Percentiles rank a stretch among this genome's conserved stretches.
phyloP scores from a whole-genome alignment of 2,797 vertebrate species.

The Pseudochromis fuscus region DNA sequence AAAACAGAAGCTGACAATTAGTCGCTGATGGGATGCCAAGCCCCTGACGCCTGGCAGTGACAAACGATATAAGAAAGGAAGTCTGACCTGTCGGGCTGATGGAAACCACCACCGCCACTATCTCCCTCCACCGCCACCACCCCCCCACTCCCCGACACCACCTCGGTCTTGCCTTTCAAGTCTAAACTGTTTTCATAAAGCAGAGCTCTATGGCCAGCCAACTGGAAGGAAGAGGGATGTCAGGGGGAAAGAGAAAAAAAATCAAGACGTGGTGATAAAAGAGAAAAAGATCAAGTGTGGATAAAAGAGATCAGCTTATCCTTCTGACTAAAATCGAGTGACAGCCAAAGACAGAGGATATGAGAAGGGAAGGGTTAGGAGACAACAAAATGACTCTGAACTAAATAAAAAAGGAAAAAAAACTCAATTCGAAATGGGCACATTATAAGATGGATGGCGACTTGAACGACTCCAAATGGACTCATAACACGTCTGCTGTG shows the following conservation, averaged over 20 bases:
- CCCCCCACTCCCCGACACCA: background rate
- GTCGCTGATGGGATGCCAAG: constrained; percentile 48
- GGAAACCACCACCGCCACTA: background rate
- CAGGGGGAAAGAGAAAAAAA: constrained; percentile 24
- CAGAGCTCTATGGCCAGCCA: constrained; percentile 60
- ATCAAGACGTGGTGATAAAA: constrained; percentile 74
- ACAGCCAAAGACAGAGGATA: constrained; percentile 72
- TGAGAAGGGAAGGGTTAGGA: constrained; percentile 55
- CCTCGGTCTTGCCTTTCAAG: constrained; percentile 67
- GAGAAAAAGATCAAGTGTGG: constrained; percentile 81
- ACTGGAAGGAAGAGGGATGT: constrained; percentile 71
- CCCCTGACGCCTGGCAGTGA: constrained; percentile 46
- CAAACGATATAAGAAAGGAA: constrained; percentile 48
- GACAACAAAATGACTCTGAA: constrained; percentile 69
- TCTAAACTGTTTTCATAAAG: constrained; percentile 77
- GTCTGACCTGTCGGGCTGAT: constrained; percentile 45
- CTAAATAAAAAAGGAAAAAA: constrained; percentile 32
- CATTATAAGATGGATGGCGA: constrained; percentile 61
- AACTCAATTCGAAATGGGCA: constrained; percentile 38
- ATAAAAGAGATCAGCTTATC: constrained; percentile 81
- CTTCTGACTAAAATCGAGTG: constrained; percentile 72
- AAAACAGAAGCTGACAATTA: constrained; percentile 65
- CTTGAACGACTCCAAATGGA: constrained; percentile 64
- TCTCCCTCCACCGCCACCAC: no score
- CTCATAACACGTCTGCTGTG: constrained; percentile 63